phyloP scores from a whole-genome alignment of 2,797 vertebrate species.

The Hypotaenidia philippensis region DNA sequence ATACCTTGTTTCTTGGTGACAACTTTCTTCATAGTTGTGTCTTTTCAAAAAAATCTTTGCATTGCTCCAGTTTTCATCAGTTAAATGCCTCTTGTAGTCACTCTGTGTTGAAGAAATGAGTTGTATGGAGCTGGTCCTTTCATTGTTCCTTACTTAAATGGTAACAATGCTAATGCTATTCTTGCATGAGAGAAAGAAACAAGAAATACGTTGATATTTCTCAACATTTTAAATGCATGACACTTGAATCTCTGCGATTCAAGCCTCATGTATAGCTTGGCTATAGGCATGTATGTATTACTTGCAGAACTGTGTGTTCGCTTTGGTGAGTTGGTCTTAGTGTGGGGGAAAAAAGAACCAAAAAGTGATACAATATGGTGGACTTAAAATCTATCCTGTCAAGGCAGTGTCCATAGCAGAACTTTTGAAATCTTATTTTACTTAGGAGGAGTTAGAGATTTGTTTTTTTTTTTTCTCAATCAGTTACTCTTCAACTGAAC shows the following conservation, averaged over 20 bases:
- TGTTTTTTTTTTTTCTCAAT: not conserved
- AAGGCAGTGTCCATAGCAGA: not conserved
- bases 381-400: not conserved
- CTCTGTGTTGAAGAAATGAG: not conserved
- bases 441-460: not conserved
- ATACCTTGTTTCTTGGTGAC: not conserved
- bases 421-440: not conserved
- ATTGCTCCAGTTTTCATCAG: not conserved
- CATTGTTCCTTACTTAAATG: not conserved
- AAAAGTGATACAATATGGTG: not conserved
- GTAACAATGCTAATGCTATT: not conserved
- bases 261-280: not conserved
- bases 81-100: not conserved
- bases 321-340: not conserved
- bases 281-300: not conserved
- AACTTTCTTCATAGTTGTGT: not conserved
- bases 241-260: not conserved
- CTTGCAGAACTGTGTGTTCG: not conserved
- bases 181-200: not conserved
- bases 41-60: not conserved
- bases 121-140: fast-evolving
- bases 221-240: not conserved
- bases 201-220: not conserved
- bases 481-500: not conserved
- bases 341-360: not conserved